phyloP scores from a whole-genome alignment of 2,888 invertebrate genomes.

The Ferrisia virgata region DNA sequence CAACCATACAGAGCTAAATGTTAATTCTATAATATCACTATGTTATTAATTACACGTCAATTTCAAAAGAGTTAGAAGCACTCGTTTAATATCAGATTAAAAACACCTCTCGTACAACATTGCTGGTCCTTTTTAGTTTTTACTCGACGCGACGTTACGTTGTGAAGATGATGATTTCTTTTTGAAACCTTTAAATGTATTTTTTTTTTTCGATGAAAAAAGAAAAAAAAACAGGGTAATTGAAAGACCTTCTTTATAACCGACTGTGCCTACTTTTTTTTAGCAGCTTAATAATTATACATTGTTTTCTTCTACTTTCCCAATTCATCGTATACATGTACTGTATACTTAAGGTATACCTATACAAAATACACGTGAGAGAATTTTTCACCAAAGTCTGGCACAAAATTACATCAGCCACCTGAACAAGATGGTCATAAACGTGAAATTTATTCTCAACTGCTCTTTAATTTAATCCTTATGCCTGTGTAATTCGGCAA shows the following conservation, averaged over 20 bases:
- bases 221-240: not conserved
- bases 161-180: too few species aligned
- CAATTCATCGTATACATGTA: not conserved
- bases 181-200: too few species aligned
- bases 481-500: not conserved
- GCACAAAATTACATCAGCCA: not conserved
- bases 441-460: not conserved
- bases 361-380: not conserved
- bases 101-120: not conserved
- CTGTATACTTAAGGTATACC: too few species aligned
- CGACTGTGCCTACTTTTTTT: not conserved
- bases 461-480: not conserved
- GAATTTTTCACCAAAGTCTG: not conserved
- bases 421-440: not conserved
- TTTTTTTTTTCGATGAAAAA: not conserved
- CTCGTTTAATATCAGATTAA: not conserved
- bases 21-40: slow-evolving; percentile 1
- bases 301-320: not conserved
- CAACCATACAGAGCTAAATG: not conserved
- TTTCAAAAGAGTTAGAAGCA: not conserved
- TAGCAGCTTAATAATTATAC: not conserved
- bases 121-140: not conserved
- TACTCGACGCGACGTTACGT: not conserved
- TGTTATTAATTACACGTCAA: not conserved
- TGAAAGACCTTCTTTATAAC: not conserved